phyloP scores from a whole-genome alignment of 1,140 invertebrate species.

The Drosophila sucinea region DNA sequence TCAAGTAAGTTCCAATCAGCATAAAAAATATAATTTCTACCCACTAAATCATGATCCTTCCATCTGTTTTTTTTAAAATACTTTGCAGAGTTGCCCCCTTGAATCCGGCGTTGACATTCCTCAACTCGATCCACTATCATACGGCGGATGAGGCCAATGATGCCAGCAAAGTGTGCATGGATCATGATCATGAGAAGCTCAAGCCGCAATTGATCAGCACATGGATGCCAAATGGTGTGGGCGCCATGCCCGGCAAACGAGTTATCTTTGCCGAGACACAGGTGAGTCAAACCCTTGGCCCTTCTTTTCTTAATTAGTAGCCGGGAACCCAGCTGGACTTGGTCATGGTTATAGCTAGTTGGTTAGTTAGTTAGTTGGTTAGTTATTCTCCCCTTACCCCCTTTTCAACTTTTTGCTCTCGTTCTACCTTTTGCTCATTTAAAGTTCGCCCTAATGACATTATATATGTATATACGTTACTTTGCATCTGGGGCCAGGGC shows the following conservation, averaged over 20 bases:
- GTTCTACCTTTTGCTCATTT: constrained; percentile 69
- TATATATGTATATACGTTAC: constrained; percentile 56
- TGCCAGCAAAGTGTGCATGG: constrained; percentile 88
- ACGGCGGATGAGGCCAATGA: constrained; percentile 83
- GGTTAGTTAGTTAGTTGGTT: too few species aligned
- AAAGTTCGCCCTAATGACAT: constrained; percentile 79
- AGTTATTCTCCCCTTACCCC: background rate
- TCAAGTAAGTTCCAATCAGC: constrained; percentile 83
- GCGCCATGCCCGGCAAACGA: constrained; percentile 90
- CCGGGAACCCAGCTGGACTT: constrained; percentile 65
- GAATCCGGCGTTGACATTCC: constrained; percentile 85
- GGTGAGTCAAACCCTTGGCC: constrained; percentile 83
- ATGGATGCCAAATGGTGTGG: constrained; percentile 93
- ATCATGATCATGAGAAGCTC: constrained; percentile 92
- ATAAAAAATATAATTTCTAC: background rate
- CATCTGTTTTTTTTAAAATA: background rate
- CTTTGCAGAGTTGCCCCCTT: constrained; percentile 69
- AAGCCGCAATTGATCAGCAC: constrained; percentile 92
- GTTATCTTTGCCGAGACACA: constrained; percentile 94
- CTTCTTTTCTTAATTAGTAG: constrained; percentile 72
- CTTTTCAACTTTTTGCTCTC: background rate
- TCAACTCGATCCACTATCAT: constrained; percentile 86
- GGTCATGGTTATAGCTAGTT: constrained; percentile 55
- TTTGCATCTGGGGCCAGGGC: constrained; percentile 56
- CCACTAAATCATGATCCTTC: background rate